Base-by-base conservation (phyloP, 2,113 vertebrate genomes). In the Menidia beryllina region DNA sequence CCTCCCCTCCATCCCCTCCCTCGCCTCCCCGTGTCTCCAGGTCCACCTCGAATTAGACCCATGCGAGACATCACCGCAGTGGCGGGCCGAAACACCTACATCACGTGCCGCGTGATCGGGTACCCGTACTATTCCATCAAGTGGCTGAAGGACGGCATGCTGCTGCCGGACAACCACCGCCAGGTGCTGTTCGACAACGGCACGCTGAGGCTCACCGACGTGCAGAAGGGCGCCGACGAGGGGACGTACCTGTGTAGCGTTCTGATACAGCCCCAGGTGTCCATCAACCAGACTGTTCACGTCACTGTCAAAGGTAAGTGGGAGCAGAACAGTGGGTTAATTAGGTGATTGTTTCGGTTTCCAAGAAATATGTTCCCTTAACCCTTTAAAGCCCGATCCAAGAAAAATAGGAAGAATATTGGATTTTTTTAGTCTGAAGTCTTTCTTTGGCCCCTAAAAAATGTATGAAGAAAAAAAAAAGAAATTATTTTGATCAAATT, bases 41-140 rank as follows among this genome's bases (percentile, higher is more conserved):
- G 98, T 63, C 95, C 97, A 62, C 98, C 98, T 59, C 96, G 96
- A 89, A 99, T 99, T 89, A 95, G 98, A 47, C 95, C 96, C 19
- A 99, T 99, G 98, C 95, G 94, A 85, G 98, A 99, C 93, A 98
- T 98, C 90, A 99, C 98, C 0, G 98, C 98, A 0, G 96, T 99
- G 63, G 98, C 98, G 2, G 98, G 98, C 82, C 93, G 98, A 88
- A 98, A 99, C 91, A 95, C 97, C 82, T 98, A 97, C 88, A 97
- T 99, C 90, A 98, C 96, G 79, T 99, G 98, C 89, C 95, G 98
- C 39, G 98, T 99, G 86, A 99, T 99, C n/a, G 98, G 98, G 77
- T 99, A 99, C 91, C 98, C 98, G 0, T 99, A 99, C 89, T 99
- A 99, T 90, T 99, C 97, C 87, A 98, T 99, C 93, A 98, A 98